phyloP scores from a whole-genome alignment of 2,888 invertebrate species.

The Fragum fragum region DNA sequence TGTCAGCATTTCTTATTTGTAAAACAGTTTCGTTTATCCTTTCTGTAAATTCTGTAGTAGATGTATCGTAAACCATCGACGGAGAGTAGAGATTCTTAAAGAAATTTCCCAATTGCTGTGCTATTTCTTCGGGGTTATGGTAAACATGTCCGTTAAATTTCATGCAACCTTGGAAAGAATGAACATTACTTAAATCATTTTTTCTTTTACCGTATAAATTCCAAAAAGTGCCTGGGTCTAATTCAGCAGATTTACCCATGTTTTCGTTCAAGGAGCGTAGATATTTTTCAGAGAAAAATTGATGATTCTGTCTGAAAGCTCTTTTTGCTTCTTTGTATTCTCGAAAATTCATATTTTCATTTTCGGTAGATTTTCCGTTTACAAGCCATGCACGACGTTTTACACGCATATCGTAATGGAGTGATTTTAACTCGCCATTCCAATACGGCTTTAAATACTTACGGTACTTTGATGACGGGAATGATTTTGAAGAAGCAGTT shows the following conservation, averaged over 20 bases:
- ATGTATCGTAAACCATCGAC: no score
- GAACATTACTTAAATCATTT: no score
- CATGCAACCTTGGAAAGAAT: no score
- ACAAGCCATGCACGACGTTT: neutral
- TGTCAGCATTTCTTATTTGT: neutral
- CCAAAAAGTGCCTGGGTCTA: neutral
- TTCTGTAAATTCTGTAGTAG: no score
- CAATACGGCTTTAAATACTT: constrained; percentile 7
- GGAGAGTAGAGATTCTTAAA: no score
- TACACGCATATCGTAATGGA: neutral
- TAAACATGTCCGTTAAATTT: no score
- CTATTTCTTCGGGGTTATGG: no score
- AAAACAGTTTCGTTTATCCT: neutral
- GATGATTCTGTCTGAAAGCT: neutral
- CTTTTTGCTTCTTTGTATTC: constrained; percentile 15
- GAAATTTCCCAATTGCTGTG: no score
- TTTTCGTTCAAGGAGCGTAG: neutral
- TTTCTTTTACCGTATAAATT: neutral
- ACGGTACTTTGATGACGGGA: neutral
- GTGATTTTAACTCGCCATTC: neutral
- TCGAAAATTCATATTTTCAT: neutral
- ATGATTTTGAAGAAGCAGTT: neutral
- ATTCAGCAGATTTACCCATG: neutral
- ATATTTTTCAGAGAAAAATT: neutral
- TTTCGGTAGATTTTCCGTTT: neutral